Base-by-base conservation (phyloP, 2,888 invertebrate species). In the Agrochola litura region DNA sequence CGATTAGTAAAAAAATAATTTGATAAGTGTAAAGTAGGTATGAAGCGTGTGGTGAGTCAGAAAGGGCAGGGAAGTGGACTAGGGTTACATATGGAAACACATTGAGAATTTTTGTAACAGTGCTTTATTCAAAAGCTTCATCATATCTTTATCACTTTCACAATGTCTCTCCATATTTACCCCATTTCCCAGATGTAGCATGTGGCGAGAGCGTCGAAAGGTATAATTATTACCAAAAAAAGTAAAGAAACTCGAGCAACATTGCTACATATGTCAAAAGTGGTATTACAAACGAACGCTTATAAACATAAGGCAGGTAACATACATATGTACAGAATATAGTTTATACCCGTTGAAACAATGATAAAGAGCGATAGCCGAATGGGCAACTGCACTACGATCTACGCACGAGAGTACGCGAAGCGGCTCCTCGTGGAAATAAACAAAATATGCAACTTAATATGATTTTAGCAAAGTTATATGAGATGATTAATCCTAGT, bases 121-220 rank as follows among this genome's bases (percentile, higher is more conserved):
- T 97, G 97, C 97, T 97, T 97, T 97, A 97, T 97, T 97, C 96
- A 97, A 96, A 97, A 97, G 97, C 97, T 96, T 96, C 97, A 96
- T 96, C 96, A 95, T 96, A 95, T 96, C 95, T 95, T 96, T 96
- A 96, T 96, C 96, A 96, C 95, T 96, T 96, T 97, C 97, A 97
- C 97, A 97, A 97, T 97, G 97, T 97, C 97, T 97, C 97, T 97
- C 97, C 97, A 97, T 97, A 97, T 96, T 97, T 98, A 98, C 97
- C 98, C 98, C 97, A 96, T 96, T 97, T 97, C 97, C 96, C 97
- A 97, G 92, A 97, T 97, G 97, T 97, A 97, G 97, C 97, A 97
- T 94, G 96, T 96, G 93, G 96, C 96, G 93, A 93, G 95, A 95
- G 96, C 93, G 92, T 95, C 91, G 91, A 92, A 91, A 94, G 93